These are phyloP conservation scores for Cryptus viduatorius DNA, from an alignment of 2,888 invertebrate genomes.

Conservation along the genomic window DNA sequence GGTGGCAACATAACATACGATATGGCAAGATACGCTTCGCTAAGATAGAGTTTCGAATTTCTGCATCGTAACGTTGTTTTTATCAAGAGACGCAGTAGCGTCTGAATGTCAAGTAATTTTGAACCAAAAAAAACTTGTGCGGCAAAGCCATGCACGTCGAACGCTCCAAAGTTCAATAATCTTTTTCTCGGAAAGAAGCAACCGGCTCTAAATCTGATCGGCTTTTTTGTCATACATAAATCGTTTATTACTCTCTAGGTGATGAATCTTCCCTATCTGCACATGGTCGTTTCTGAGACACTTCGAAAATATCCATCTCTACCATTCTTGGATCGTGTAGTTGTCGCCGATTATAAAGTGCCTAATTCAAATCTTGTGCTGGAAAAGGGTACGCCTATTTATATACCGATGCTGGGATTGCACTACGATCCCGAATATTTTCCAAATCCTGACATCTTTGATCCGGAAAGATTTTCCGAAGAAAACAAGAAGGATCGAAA, in stretches of 20 bases:
- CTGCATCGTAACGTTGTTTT: neutral
- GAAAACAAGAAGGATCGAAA: slow-evolving; percentile 79
- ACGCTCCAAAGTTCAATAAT: too few species aligned
- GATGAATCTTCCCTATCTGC: slow-evolving; percentile 75
- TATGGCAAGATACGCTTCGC: slow-evolving; percentile 65
- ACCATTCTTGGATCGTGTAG: slow-evolving; percentile 76
- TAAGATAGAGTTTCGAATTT: too few species aligned
- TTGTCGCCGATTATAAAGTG: slow-evolving; percentile 75
- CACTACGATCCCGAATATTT: slow-evolving; percentile 83
- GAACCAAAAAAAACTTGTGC: too few species aligned
- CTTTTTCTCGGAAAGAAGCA: neutral
- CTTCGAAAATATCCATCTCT: slow-evolving; percentile 84
- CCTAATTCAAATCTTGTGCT: slow-evolving; percentile 75
- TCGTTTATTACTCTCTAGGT: slow-evolving; percentile 54
- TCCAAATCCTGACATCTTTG: slow-evolving; percentile 82
- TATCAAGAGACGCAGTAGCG: neutral
- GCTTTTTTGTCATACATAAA: neutral
- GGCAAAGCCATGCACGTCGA: too few species aligned
- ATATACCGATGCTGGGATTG: slow-evolving; percentile 81
- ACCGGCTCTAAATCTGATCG: neutral
- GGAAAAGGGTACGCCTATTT: slow-evolving; percentile 80
- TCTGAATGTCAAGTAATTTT: too few species aligned
- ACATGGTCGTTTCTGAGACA: slow-evolving; percentile 81
- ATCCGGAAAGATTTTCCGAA: slow-evolving; percentile 83
- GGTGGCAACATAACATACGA: slow-evolving; percentile 78